Base-by-base conservation (phyloP, 2,113 vertebrate genomes). In the Paramisgurnus dabryanus region DNA sequence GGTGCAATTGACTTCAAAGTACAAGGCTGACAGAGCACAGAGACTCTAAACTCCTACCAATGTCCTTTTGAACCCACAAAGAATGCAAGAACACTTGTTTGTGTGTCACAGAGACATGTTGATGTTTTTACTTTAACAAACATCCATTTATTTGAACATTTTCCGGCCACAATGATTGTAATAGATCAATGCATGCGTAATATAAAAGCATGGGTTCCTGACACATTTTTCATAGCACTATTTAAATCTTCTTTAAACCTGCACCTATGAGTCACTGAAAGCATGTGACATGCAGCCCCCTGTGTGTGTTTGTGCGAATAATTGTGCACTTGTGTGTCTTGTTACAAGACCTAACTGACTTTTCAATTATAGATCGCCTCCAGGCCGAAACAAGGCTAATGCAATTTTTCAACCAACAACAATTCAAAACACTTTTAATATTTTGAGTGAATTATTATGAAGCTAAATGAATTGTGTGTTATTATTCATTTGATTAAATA, bases 281-380 rank as follows among this genome's bases (percentile, higher is more conserved):
- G 8, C 8, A 7, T 80, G 22, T 77, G 78, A 60, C 60, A 68
- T 49, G 22, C 12, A 63, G 41, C 72, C 72, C 58, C 58, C 58
- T 63, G 55, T 80, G 74, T 65, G 68, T 78, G 68, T 65, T 18
- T 76, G 72, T 76, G 76, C 71, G 80, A 70, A 43, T 73, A 57
- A 64, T 58, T 78, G 68, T 80, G 78, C 78, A 78, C 67, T 75
- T 83, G 50, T 67, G 70, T 79, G 67, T 85, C 69, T 53, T 72
- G 85, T 82, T 69, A 86, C 66, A 79, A 49, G 76, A 86, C 80
- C 72, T 43, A 34, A 49, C 53, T 73, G 65, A 45, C 82, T 85
- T 45, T 81, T 86, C 64, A 86, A 83, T 86, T 81, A 86, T 86
- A 67, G 45, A 86, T 83, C 27, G 71, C 61, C 64, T 60, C 58